A percentile compares a stretch with the other conserved stretches of the same genome.
Evolutionary conservation across 2,113 vertebrate genomes (phyloP).

Genomic region (Prionailurus viverrinus): DNA sequence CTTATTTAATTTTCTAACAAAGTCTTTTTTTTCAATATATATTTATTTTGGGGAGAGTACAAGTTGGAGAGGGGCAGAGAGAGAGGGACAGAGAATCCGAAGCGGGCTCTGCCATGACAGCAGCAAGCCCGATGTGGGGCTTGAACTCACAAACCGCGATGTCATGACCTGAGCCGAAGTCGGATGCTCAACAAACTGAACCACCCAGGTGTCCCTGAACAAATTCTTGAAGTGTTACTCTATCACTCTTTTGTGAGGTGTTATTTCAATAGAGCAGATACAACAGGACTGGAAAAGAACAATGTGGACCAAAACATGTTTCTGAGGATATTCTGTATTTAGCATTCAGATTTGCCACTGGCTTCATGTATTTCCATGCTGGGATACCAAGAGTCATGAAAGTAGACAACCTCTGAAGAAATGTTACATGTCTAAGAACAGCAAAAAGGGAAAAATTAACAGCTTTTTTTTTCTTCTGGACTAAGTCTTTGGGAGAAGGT

Average conservation of each 20-base stretch:
- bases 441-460: background rate
- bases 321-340: background rate
- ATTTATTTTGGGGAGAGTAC: too few relatives aligned
- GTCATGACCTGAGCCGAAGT: too few relatives aligned
- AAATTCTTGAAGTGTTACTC: background rate
- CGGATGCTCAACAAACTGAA: too few relatives aligned
- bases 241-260: background rate
- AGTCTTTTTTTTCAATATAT: background rate
- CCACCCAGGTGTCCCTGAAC: too few relatives aligned
- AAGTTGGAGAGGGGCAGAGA: too few relatives aligned
- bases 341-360: background rate
- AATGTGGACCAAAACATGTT: background rate
- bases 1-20: background rate
- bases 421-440: background rate
- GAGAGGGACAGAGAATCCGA: too few relatives aligned
- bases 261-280: background rate
- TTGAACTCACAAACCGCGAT: too few relatives aligned
- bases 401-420: background rate
- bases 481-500: background rate
- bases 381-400: background rate
- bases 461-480: background rate
- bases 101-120: too few relatives aligned
- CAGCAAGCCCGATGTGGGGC: too few relatives aligned
- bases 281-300: background rate
- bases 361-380: background rate